phyloP scores from a whole-genome alignment of 2,888 invertebrate species.

The Thalpophila matura region DNA sequence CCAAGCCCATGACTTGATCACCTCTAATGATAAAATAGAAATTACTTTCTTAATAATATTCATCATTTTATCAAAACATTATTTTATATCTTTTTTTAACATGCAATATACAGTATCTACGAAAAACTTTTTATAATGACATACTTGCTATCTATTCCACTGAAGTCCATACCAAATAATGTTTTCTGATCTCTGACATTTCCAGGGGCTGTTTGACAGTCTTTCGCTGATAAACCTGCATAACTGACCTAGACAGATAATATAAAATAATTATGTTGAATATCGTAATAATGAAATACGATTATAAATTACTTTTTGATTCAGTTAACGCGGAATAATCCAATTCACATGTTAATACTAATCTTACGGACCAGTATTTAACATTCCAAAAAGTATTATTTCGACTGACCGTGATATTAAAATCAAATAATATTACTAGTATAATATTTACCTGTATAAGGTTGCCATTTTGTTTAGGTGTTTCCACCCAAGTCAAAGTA shows the following conservation, averaged over 20 bases:
- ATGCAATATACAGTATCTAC: no score
- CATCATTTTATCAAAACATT: background rate
- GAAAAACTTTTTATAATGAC: no score
- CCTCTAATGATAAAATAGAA: background rate
- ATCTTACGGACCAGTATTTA: no score
- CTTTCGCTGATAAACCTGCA: conserved; percentile 12
- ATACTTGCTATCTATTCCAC: conserved; percentile 18
- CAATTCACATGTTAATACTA: no score
- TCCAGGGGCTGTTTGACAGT: conserved; percentile 12
- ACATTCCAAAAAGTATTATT: no score
- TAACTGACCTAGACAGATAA: conserved; percentile 2
- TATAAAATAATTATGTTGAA: no score
- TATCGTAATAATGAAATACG: no score
- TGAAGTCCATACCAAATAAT: conserved; percentile 11
- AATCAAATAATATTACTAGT: no score
- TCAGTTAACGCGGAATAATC: no score
- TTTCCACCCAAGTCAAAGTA: conserved; percentile 11
- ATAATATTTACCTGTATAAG: conserved; percentile 2
- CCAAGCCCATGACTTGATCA: conserved; percentile 10
- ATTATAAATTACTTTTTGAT: no score
- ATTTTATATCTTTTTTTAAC: no score
- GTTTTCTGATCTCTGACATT: background rate
- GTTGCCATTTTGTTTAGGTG: background rate
- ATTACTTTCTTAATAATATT: background rate
- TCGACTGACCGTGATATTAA: no score